These are phyloP conservation scores for Melanotaenia trifasciata DNA, from an alignment of 2,797 vertebrate genomes.

Conservation along the genomic window DNA sequence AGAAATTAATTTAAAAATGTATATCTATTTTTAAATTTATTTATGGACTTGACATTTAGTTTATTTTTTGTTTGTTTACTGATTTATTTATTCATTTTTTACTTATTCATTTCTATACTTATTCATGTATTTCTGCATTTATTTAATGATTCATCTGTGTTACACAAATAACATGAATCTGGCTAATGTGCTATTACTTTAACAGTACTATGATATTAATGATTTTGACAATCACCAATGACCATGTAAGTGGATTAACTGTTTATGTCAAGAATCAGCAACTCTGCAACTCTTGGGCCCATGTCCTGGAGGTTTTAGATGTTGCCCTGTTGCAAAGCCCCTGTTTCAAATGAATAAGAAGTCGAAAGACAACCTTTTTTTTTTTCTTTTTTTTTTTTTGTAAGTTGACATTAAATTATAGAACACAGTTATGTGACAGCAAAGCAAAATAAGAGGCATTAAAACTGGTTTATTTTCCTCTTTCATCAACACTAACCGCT, in stretches of 20 bases:
- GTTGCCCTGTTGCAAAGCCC: no score
- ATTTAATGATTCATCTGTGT: background rate
- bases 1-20: no score
- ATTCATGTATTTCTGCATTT: background rate
- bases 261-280: background rate
- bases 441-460: background rate
- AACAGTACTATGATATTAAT: background rate
- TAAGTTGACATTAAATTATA: background rate
- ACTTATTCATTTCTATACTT: background rate
- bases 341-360: no score
- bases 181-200: background rate
- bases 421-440: background rate
- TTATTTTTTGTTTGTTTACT: background rate
- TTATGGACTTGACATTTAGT: no score
- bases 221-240: background rate
- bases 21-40: no score
- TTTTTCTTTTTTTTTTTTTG: no score
- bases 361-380: no score
- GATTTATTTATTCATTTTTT: background rate
- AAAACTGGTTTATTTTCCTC: background rate
- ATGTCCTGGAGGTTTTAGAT: no score
- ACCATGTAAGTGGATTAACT: background rate
- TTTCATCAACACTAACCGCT: conserved; percentile 20
- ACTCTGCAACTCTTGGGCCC: no score
- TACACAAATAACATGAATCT: background rate